Evolutionary conservation across 1,140 invertebrate species (phyloP), one percentile per base, ranked within the genome.

Genomic region (Macrostomum lignano): DNA sequence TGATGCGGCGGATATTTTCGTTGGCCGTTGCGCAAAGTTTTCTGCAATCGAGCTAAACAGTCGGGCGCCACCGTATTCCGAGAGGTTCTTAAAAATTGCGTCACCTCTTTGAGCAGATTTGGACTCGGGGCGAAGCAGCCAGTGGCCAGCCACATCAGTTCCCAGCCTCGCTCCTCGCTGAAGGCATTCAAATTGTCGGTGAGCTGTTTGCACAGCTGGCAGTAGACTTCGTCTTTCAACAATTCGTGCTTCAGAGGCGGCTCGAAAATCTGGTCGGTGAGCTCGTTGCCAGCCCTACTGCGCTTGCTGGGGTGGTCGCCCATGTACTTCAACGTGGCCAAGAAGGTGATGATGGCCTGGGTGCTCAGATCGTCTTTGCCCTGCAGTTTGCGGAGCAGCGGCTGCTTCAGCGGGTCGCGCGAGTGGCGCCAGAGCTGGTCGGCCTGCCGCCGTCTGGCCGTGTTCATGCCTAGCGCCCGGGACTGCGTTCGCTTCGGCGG

Each of bases 201-300:
- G 21, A 98, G 55, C 48, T 98, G 88, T 56, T 88, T 93, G 75
- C 94, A 91, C 25, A 94, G 62, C 63, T 96, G 88, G 51, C 88
- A 98, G 51, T 88, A 98, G 37, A 91, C 76, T 62, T 98, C 88
- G 55, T 96, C 88, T 21, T 82, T 63, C 20, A 98, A 58, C 40
- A 93, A 84, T 63, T 96, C 67, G 58, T 86, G 81, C 59, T 91
- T 93, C 0, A 96, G 58, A 1, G 88, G 79, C 1, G 77, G 75
- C 48, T 91, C 81, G 55, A 94, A 98, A 36, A 96, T 96, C 37
- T 82, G 70, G 59, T 96, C 88, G 0, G 88, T 96, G 31, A 93
- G 74, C 52, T 93, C 86, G 52, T 91, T 93, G 2, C 78, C 77
- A 39, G 75, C 68, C 29, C 82, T 38, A 23, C 37, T 40, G 45